Conservation (phyloP, 2,797 vertebrate genomes). For the Sebastes steindachneri region DNA sequence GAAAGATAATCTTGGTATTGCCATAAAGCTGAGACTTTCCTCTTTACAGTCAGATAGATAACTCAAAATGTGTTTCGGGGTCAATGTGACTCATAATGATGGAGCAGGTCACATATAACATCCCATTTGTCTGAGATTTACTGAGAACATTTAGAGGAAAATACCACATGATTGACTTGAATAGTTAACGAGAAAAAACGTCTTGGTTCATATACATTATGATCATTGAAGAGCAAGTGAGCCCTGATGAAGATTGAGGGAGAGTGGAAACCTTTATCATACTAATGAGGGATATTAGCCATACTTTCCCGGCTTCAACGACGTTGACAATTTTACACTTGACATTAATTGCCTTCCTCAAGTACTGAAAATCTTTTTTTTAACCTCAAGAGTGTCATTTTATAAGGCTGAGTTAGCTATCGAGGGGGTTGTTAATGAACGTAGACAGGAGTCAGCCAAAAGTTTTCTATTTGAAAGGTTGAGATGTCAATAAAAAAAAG, state of each 20-base stretch:
- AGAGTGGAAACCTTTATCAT: constrained; percentile 76
- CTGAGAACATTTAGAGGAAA: constrained; percentile 18
- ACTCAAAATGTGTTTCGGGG: no score
- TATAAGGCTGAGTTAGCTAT: constrained; percentile 70
- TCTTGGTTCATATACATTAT: constrained; percentile 54
- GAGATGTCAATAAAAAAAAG: constrained; percentile 62
- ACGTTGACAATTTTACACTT: constrained; percentile 83
- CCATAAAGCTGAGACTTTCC: no score
- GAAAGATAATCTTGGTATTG: no score
- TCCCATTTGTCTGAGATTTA: constrained; percentile 29
- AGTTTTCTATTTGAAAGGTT: constrained; percentile 72
- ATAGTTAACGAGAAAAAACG: constrained; percentile 43
- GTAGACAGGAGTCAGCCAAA: constrained; percentile 60
- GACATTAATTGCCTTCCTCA: constrained; percentile 83
- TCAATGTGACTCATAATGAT: no score
- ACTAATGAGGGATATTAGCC: constrained; percentile 80
- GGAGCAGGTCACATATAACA: neutral
- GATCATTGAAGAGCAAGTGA: constrained; percentile 46
- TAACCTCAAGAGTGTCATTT: constrained; percentile 74
- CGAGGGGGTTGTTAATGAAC: constrained; percentile 71
- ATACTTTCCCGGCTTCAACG: constrained; percentile 70
- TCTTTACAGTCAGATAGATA: no score
- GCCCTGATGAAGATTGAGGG: constrained; percentile 63
- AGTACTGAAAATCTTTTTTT: constrained; percentile 68
- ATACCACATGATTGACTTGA: constrained; percentile 36